These are phyloP conservation scores for Cyanocitta stelleri DNA, from an alignment of 2,113 vertebrate species.

Conservation along the genomic window DNA sequence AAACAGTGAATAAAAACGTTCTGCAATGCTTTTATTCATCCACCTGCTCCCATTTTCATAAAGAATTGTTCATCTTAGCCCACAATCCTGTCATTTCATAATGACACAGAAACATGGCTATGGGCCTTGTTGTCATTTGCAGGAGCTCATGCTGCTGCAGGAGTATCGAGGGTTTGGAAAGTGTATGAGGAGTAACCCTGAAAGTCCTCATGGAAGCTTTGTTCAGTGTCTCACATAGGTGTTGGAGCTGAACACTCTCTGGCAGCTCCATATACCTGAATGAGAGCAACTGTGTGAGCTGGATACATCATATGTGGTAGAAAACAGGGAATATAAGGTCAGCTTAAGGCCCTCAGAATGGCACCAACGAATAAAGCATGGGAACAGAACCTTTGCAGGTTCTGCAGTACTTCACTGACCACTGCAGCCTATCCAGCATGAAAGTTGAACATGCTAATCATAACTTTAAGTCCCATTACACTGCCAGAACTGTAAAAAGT, in stretches of 20 bases:
- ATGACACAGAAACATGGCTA: background rate
- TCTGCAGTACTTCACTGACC: background rate
- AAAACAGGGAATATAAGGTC: background rate
- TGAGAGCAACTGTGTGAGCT: background rate
- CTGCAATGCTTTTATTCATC: background rate
- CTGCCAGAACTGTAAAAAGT: background rate
- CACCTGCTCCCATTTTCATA: background rate
- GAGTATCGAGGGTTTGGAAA: background rate
- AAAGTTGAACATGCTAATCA: background rate
- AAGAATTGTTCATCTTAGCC: background rate
- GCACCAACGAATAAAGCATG: background rate
- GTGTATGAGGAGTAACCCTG: background rate
- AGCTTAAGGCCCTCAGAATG: background rate
- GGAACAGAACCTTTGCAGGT: background rate
- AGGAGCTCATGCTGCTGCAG: background rate
- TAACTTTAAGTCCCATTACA: background rate
- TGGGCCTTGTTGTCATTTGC: background rate
- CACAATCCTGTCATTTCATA: background rate
- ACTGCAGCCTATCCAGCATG: background rate
- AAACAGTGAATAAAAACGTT: background rate
- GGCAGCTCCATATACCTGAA: background rate
- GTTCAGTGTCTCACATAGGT: background rate
- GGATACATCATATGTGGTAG: background rate
- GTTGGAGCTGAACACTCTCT: background rate
- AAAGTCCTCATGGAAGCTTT: background rate